phyloP scores from a whole-genome alignment of 2,797 vertebrate genomes.

The Miichthys miiuy region DNA sequence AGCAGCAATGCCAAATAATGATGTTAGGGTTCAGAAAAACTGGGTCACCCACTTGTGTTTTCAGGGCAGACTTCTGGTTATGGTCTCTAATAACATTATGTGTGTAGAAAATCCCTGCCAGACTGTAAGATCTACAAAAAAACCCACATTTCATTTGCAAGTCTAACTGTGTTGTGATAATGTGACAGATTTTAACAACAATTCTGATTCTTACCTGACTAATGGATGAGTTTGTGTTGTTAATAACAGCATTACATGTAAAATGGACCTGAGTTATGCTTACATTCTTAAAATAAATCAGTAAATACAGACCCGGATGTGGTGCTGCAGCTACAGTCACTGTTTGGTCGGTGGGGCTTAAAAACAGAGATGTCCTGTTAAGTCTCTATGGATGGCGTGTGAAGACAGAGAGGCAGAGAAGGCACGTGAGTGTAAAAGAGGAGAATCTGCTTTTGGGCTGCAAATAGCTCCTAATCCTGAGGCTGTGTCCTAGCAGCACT shows the following conservation, averaged over 20 bases:
- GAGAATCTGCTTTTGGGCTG: constrained; percentile 61
- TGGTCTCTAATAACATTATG: constrained; percentile 58
- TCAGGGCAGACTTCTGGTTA: constrained; percentile 59
- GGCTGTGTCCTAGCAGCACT: constrained; percentile 24
- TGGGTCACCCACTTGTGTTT: constrained; percentile 73
- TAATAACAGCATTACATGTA: neutral
- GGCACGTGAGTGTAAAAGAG: constrained; percentile 30
- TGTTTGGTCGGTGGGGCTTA: constrained; percentile 13
- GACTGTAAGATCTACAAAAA: constrained; percentile 44
- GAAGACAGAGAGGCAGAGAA: constrained; percentile 14
- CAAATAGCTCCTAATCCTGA: constrained; percentile 73
- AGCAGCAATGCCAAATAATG: constrained; percentile 58
- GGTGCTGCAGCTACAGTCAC: neutral
- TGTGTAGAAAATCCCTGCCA: constrained; percentile 50
- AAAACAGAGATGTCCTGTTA: constrained; percentile 6
- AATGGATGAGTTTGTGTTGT: neutral
- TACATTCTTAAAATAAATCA: neutral
- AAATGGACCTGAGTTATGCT: neutral
- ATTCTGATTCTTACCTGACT: neutral
- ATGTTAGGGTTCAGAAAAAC: constrained; percentile 65
- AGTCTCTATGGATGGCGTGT: constrained; percentile 9
- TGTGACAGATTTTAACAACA: neutral
- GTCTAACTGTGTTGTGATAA: neutral
- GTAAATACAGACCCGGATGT: neutral
- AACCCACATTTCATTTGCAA: constrained; percentile 17